Percentiles rank a stretch among this genome's conserved stretches.
These are phyloP conservation scores for Ptilodon capucinus DNA, from an alignment of 2,888 invertebrate species.

Conservation along the genomic window DNA sequence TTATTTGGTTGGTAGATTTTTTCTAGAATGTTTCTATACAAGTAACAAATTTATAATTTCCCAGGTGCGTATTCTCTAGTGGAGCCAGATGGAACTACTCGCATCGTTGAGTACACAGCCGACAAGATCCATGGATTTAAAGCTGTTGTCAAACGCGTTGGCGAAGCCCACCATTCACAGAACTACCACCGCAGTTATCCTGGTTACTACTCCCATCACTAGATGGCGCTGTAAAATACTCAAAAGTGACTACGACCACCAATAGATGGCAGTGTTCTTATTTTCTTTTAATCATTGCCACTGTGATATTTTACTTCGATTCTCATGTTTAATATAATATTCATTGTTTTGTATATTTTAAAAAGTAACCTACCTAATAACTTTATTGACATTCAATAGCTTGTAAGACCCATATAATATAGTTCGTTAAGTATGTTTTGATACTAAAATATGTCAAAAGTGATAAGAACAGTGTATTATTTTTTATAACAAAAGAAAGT, in stretches of 20 bases:
- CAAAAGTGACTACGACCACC: constrained; percentile 14
- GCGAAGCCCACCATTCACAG: constrained; percentile 74
- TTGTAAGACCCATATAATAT: constrained; percentile 31
- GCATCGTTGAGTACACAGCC: constrained; percentile 78
- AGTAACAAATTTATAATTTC: constrained; percentile 4
- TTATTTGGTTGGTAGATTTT: no score
- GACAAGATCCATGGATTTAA: constrained; percentile 78
- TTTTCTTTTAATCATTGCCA: constrained; percentile 25
- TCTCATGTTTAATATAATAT: constrained; percentile 33
- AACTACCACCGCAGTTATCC: constrained; percentile 52
- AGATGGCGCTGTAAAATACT: constrained; percentile 50
- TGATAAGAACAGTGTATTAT: constrained; percentile 10
- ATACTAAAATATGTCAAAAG: constrained; percentile 41
- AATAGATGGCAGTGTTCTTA: constrained; percentile 44
- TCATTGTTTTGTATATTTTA: constrained; percentile 17
- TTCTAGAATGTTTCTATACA: background rate
- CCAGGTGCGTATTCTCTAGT: constrained; percentile 77
- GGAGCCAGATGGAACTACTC: constrained; percentile 77
- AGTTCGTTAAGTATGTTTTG: constrained; percentile 38
- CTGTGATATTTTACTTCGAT: constrained; percentile 56
- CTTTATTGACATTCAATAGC: constrained; percentile 27
- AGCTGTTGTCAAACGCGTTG: constrained; percentile 77
- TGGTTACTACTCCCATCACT: constrained; percentile 66
- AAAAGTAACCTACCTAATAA: constrained; percentile 20
- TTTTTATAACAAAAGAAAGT: constrained; percentile 35